These are phyloP conservation scores for Sceloporus undulatus DNA, from an alignment of 2,113 vertebrate genomes.

Conservation along the genomic window DNA sequence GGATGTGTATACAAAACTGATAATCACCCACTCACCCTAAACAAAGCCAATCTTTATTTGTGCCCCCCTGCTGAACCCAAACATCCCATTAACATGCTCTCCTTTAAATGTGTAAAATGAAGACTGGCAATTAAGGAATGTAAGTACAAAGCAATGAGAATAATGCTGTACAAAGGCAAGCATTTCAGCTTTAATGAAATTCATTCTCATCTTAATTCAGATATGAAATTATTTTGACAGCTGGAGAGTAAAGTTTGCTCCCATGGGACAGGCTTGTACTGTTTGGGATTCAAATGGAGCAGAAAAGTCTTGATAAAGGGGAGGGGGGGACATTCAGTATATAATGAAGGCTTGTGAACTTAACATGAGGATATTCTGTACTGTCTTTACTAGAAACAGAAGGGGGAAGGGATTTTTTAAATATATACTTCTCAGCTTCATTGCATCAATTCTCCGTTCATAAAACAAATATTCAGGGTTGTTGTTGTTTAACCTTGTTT, in stretches of 20 bases:
- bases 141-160: constrained; percentile 35
- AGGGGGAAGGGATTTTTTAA: not conserved
- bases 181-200: constrained; percentile 19
- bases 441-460: not conserved
- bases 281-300: constrained; percentile 71
- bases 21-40: not conserved
- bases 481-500: not conserved
- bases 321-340: constrained; percentile 31
- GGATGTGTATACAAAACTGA: not conserved
- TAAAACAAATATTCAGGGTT: not conserved
- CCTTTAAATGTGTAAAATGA: constrained; percentile 33
- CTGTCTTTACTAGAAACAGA: not conserved
- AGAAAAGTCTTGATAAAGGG: constrained; percentile 59
- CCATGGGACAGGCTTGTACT: constrained; percentile 53
- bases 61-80: not conserved
- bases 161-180: constrained; percentile 30
- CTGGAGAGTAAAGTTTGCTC: constrained; percentile 64
- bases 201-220: constrained; percentile 69
- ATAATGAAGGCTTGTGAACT: constrained; percentile 47
- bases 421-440: not conserved
- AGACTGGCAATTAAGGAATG: constrained; percentile 26
- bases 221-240: constrained; percentile 70
- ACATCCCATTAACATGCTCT: constrained; percentile 26
- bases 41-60: not conserved
- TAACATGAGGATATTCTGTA: not conserved